These are phyloP conservation scores for Calosoma granatense DNA, from an alignment of 1,140 invertebrate genomes.

Conservation along the genomic window DNA sequence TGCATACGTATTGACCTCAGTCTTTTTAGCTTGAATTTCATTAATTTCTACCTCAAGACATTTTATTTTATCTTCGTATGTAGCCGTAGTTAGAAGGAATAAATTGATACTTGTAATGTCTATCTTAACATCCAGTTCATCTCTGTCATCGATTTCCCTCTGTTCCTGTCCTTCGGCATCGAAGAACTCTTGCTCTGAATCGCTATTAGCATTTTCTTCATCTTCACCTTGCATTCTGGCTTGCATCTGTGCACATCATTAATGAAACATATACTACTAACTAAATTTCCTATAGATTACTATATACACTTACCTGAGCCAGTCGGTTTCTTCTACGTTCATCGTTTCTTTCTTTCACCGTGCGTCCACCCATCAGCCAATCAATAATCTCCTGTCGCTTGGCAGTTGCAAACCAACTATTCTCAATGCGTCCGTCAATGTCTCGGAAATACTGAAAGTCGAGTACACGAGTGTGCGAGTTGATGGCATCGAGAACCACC, in stretches of 20 bases:
- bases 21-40: not conserved
- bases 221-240: not conserved
- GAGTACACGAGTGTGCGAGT: conserved; percentile 14
- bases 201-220: not conserved
- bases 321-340: not conserved
- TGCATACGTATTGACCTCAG: not conserved
- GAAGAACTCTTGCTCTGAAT: conserved; percentile 4
- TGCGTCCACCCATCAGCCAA: conserved; percentile 20
- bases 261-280: too few relatives aligned
- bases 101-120: too few relatives aligned
- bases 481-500: not conserved
- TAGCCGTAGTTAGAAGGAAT: not conserved
- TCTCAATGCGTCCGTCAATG: conserved; percentile 15
- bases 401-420: conserved; percentile 22
- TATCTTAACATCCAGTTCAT: not conserved
- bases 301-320: not conserved
- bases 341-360: not conserved
- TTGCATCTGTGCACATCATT: not conserved
- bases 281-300: too few relatives aligned
- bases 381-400: conserved; percentile 15
- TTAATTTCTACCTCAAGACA: not conserved
- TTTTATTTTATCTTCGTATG: not conserved
- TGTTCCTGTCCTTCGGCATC: conserved; percentile 15
- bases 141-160: not conserved
- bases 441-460: conserved; percentile 18